Base-by-base conservation (phyloP, 2,888 invertebrate species). In the Polyploca ridens region DNA sequence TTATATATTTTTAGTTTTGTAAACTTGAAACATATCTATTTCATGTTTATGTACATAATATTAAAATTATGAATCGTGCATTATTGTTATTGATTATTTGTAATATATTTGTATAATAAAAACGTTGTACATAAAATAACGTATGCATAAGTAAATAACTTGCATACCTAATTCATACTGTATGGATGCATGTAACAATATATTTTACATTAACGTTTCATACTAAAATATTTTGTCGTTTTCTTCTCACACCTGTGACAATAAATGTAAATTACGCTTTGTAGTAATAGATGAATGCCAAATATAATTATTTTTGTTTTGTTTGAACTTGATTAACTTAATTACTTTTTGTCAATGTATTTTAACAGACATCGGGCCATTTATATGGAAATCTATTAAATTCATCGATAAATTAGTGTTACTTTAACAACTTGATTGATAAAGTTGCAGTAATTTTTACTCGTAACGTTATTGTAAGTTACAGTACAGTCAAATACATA, bases 241-340 rank as follows among this genome's bases (percentile, higher is more conserved):
- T 86, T 84, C 85, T 88, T 89, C 84, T 90, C 89, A 93, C 90
- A 91, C 90, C 90, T 93, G 89, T 93, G 93, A 94, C 93, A 94
- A 94, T 94, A 94, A 93, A 89, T 91, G 83, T 92, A 93, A 85
- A 88, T 90, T 90, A 93, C 91, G 93, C 93, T 94, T 93, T 90
- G 90, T 93, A 93, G 90, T 81, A 81, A 87, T 90, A 86, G 82
- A 82, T 78, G 83, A 89, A 83, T 86, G 93, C 93, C 91, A 93
- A 91, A 90, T 68, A 70, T 77, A 78, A 76, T 79, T 63, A 71
- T 78, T 81, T 72, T 64, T 70, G 76, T 78, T 71, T 63, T 71
- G 41, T 41, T 41, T 13, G 13, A 75, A 67, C 41, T 64, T 60
- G 57, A 58, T 33, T 62, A 27, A 33, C 49, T 8, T 27, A 19